Evolutionary conservation across 2,113 vertebrate genomes (phyloP), one percentile per base, ranked within the genome.

Genomic region (Lepus americanus): DNA sequence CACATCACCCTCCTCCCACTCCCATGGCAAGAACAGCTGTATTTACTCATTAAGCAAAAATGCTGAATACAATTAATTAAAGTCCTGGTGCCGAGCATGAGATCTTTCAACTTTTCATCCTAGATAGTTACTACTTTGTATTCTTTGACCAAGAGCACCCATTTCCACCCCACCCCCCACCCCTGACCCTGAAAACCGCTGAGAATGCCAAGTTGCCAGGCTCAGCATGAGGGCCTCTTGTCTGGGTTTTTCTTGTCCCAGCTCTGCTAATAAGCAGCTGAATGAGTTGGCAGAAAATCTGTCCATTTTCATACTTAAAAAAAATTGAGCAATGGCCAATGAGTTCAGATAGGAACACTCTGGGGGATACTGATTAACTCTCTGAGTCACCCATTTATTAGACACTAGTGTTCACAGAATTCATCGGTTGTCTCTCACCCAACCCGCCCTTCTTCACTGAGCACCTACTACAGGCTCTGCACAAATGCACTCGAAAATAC

Each of bases 401-500:
- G 33, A 70, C 17, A 33, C 49, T 89, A 9, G 82, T 70, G 14
- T 82, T 95, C 64, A 96, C n/a, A 64, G 72, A 91, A 55, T 74
- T 86, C 84, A 33, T 22, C 73, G 39, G 2, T 55, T 11, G 51
- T 59, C 59, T 80, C 53, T 87, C 78, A 89, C 17, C 73, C 27
- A 70, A 74, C 3, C 11, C 67, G 14, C 9, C 12, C 22, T 83
- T 89, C 51, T 92, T 89, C 44, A 66, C 0, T 89, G 89, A 84
- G 72, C 66, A 80, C 22, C 59, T 94, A 61, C 27, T 81, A 14
- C 4, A 31, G 80, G 19, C 44, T 80, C 23, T 44, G 59, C 80
- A 64, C 4, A 11, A 16, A 76, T 80, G 79, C 49, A 27, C 76
- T 76, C 31, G n/a, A 66, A 95, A 77, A 89, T 70, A 69, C 39